phyloP scores from a whole-genome alignment of 2,888 invertebrate genomes.

The Deroplatys truncata region DNA sequence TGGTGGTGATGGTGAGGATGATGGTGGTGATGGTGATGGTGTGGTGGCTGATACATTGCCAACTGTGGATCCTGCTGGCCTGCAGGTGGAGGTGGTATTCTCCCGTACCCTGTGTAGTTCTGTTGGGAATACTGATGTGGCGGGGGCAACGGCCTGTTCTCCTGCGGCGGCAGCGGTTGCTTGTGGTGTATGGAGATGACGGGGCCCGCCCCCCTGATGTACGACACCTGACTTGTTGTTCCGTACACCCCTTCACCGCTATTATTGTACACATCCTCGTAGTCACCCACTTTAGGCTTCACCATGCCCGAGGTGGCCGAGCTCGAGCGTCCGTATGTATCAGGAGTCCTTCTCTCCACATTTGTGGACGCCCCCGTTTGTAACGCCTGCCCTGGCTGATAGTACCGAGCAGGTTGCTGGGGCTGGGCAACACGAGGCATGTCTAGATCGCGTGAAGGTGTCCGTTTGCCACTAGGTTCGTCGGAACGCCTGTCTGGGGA shows the following conservation, averaged over 20 bases:
- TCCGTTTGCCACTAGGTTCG: conserved; percentile 18
- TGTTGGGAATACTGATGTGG: not conserved
- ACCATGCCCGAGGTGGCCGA: conserved; percentile 37
- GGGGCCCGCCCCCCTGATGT: conserved; percentile 44
- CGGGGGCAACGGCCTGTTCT: not conserved
- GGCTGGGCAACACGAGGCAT: conserved; percentile 21
- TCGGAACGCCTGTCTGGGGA: conserved; percentile 53
- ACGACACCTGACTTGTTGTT: conserved; percentile 57
- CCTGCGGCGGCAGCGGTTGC: not conserved
- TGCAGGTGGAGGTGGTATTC: not conserved
- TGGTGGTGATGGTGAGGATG: conserved; percentile 15
- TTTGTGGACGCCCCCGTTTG: conserved; percentile 1
- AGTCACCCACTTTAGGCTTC: conserved; percentile 52
- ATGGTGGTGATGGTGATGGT: not conserved
- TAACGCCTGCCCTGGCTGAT: not conserved
- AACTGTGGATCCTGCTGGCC: not conserved
- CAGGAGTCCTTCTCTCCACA: conserved; percentile 72
- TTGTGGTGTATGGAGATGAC: conserved; percentile 43
- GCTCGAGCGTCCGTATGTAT: conserved; percentile 70
- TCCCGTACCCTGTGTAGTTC: not conserved
- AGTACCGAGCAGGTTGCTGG: conserved; percentile 37
- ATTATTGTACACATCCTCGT: conserved; percentile 67
- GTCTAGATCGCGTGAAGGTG: not conserved
- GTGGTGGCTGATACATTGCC: not conserved
- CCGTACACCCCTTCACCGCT: not conserved